Base-by-base conservation (phyloP, 2,888 invertebrate genomes). In the Disparrhopalites patrizii region DNA sequence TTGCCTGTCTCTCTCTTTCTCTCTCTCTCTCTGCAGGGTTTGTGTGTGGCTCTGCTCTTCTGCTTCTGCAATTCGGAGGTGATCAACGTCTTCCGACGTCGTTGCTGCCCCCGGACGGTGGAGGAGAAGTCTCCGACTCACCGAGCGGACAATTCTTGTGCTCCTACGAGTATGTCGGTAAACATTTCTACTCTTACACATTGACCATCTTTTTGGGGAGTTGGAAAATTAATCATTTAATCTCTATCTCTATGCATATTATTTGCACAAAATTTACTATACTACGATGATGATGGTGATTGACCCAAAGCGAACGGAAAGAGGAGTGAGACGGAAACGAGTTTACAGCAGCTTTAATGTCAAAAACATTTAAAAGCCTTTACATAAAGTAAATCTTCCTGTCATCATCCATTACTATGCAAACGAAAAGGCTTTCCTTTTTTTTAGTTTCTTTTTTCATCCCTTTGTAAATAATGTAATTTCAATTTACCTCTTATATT, bases 101-200 rank as follows among this genome's bases (percentile, higher is more conserved):
- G 62, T 18, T 63, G 69, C 58, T 72, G 71, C 33, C 65, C 58
- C 28, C 51, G 65, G 31, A 67, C 62, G 47, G 51, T 65, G 30
- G 47, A 64, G 27, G 64, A 66, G 27, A 68, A 68, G 63, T 70
- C 70, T 20, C 72, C 70, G n/a, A 64, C 65, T 31, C 68, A 70
- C 28, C 64, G 68, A 40, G 62, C 65, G n/a, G 70, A 68, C 10
- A 68, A 68, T 55, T 72, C 70, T 43, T 70, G 72, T 66, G 69
- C 66, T 33, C 71, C 74, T 52, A 74, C 74, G 52, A 74, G 74
- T 74, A 74, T 74, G 74, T 74, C 74, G 71, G 74, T 74, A 74
- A 70, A 65, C 18, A 25, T 33, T 43, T 56, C 27, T 56, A 56
- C 25, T 43, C 27, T 28, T 23, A 31, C 36, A 38, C n/a, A 36